Base-by-base conservation (phyloP, 2,888 invertebrate species). In the Xestia c-nigrum region DNA sequence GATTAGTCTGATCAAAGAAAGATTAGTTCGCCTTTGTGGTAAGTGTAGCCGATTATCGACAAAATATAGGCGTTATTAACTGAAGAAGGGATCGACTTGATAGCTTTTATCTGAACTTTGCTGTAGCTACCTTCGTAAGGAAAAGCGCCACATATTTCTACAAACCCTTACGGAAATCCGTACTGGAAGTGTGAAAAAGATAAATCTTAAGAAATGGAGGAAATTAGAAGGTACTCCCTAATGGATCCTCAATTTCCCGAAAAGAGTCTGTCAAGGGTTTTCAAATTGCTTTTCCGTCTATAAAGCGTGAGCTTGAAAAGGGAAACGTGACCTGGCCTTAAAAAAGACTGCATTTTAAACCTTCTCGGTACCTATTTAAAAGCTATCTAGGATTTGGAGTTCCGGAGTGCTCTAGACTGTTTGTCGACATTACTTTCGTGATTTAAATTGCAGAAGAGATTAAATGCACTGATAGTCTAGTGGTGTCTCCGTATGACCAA, bases 291-390 rank as follows among this genome's bases (percentile, higher is more conserved):
- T 74, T 66, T 12, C 72, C 64, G 61, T 67, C 21, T 74, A 67
- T 67, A 43, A 73, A 74, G 66, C 57, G 73, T 57, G 43, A 72
- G 61, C 72, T 76, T 84, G 69, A 76, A 82, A 66, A 69, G 47
- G 57, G 64, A 64, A 73, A 84, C 85, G 82, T 86, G 86, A 82
- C 69, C 59, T 67, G 78, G 66, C 63, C 79, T 40, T 78, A n/a
- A 67, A 85, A 72, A 63, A 61, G 47, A 46, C 24, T 59, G 69
- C 68, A 61, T 38, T 63, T 72, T n/a, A 31, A 43, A 65, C 24
- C 63, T 63, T 69, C 72, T 72, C 21, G 43, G 40, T 57, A 61
- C 57, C 19, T 64, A 24, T 43, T 64, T n/a, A 64, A 43, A 40
- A 43, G 5, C 63, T 14, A 7, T 14, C 7, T n/a, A 43, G 7